Base-by-base conservation (phyloP, 2,113 vertebrate genomes). In the Pseudorasbora parva region DNA sequence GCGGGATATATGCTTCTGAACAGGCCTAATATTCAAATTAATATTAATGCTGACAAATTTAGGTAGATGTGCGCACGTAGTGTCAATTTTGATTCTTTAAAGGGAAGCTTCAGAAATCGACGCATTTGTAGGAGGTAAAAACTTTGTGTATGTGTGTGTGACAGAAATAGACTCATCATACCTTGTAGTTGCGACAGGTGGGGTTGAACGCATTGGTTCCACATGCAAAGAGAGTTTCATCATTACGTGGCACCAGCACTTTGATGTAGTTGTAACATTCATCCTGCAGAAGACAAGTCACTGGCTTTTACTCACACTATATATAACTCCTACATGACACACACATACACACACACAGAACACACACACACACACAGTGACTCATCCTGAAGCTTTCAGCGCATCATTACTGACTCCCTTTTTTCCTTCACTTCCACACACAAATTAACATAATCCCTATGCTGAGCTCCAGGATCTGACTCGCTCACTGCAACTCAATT, bases 191-290 rank as follows among this genome's bases (percentile, higher is more conserved):
- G n/a, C 97, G 95, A 92, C 96, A 98, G 91, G 95, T 92, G 1
- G 97, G 97, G 92, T 96, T 97, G 93, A 97, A 97, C 56, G 95
- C 96, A 25, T 98, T 98, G 15, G 97, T 98, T 62, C 97, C 97
- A 4, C 97, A 98, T 57, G 95, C 97, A 17, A 98, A 95, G 21
- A 98, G 94, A 0, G 92, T 97, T 89, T 94, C 94, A 45, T 96
- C 93, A 9, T 97, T 95, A 27, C 95, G 95, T 0, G 95, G 95
- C 47, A 97, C 95, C 69, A 98, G 94, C n/a, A 98, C 97, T 68
- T 96, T 96, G 86, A 98, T 97, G 87, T 98, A 98, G 91, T 98
- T 98, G 95, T 98, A 96, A 87, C 97, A 97, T 89, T 97, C 97
- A 0, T 96, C 96, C 97, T 98, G 92, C 86, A 27, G 64, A 86